These are phyloP conservation scores for Ctenoplectra terminalis DNA, from an alignment of 1,140 invertebrate genomes.

Conservation along the genomic window DNA sequence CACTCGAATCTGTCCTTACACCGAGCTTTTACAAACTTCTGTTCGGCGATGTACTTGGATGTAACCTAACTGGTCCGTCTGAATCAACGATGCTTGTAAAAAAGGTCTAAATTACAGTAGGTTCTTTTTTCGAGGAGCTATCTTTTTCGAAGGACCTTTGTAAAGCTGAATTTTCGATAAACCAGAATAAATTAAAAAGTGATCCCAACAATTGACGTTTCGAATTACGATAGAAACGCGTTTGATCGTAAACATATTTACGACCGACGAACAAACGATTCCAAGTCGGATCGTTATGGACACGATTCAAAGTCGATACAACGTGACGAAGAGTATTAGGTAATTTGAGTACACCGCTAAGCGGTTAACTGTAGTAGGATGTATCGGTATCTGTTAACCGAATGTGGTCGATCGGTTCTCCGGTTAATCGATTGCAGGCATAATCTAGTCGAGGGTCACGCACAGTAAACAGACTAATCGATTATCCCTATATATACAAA, in stretches of 20 bases:
- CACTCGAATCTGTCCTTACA: not conserved
- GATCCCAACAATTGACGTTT: not conserved
- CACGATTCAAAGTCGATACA: slow-evolving; percentile 58
- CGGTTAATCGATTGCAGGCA: slow-evolving; percentile 68
- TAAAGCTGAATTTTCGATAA: not conserved
- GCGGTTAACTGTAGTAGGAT: slow-evolving; percentile 69
- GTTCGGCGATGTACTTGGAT: not conserved
- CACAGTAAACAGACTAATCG: slow-evolving; percentile 68
- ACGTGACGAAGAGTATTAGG: slow-evolving; percentile 64
- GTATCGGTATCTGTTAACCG: slow-evolving; percentile 69
- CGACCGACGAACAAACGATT: not conserved
- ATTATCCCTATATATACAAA: slow-evolving; percentile 69
- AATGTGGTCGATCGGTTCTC: slow-evolving; percentile 66
- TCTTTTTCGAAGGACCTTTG: not conserved
- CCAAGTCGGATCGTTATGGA: slow-evolving; percentile 31
- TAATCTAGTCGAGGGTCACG: slow-evolving; percentile 65
- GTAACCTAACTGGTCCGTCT: not conserved
- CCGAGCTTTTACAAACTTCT: not conserved
- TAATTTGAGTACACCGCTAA: slow-evolving; percentile 68
- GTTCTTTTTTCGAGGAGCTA: too few relatives aligned
- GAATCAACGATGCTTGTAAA: not conserved
- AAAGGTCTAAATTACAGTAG: too few relatives aligned
- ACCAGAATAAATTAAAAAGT: not conserved
- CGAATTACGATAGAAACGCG: not conserved
- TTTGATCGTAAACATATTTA: not conserved